Base-by-base conservation (phyloP, 2,888 invertebrate species). In the Ethmia dodecea region DNA sequence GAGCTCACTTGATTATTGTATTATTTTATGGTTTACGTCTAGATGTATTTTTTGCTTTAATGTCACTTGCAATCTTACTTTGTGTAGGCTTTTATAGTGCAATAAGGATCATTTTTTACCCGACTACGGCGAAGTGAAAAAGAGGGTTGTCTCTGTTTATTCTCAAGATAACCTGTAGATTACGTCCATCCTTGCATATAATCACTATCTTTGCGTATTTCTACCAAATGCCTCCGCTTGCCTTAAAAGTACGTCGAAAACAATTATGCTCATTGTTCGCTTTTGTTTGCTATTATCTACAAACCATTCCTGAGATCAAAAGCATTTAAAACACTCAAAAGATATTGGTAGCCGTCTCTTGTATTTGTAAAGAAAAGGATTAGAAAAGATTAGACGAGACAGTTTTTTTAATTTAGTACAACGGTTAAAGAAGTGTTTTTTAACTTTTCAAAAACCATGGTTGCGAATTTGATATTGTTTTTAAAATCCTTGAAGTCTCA, bases 341-440 rank as follows among this genome's bases (percentile, higher is more conserved):
- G 52, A 52, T 55, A 47, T 55, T 56, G 53, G 62, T 59, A 67
- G 60, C 56, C 39, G 46, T 46, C 50, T 47, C 52, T 49, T 60
- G 66, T 69, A 57, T 62, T 55, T 53, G 18, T 37, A 49, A 58
- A 57, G 58, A 66, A 63, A 62, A 58, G 60, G 65, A 70, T 72
- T 60, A 65, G 33, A 30, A 30, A 33, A 45, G 51, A 56, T 54
- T 52, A 53, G 43, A 45, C 37, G 45, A 45, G 39, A 44, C 40
- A 36, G 43, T 49, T 49, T 48, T 47, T 43, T 31, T 12, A 27
- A 2, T 33, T 15, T 6, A 14, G 25, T 22, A 12, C 11, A 11
- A 14, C n/a, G 14, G 22, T 22, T 22, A 22, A 22, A 20, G n/a
- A 22, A n/a, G n/a, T 22, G 22, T 22, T 22, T 9, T 22, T 22